Percentiles rank a stretch among this genome's conserved stretches.
Evolutionary conservation across 2,113 vertebrate genomes (phyloP).

Genomic region (Sula dactylatra): DNA sequence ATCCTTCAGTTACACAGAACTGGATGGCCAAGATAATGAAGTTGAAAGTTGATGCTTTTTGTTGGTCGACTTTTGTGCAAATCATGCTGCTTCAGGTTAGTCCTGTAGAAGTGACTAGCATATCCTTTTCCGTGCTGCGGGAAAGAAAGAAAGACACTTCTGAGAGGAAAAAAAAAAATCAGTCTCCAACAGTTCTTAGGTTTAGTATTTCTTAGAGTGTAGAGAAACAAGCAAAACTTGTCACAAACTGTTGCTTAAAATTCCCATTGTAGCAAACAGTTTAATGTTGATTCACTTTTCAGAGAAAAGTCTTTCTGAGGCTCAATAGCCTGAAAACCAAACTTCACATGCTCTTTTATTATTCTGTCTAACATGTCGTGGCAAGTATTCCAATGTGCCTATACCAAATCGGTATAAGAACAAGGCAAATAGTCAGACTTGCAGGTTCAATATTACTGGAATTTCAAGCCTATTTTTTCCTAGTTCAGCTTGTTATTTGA

Average conservation of each 20-base stretch:
- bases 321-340: slow-evolving; percentile 1
- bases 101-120: slow-evolving; percentile 96
- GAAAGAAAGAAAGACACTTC: slow-evolving; percentile 78
- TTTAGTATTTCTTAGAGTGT: slow-evolving; percentile 21
- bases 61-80: slow-evolving; percentile 92
- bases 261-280: not conserved
- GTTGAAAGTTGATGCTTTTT: slow-evolving; percentile 89
- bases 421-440: not conserved
- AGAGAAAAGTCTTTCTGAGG: not conserved
- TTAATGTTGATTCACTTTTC: not conserved
- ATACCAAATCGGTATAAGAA: not conserved
- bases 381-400: not conserved
- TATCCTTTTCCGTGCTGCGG: slow-evolving; percentile 96
- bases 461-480: slow-evolving; percentile 17
- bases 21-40: slow-evolving; percentile 89
- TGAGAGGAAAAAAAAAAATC: slow-evolving; percentile 51
- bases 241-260: not conserved
- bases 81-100: slow-evolving; percentile 96
- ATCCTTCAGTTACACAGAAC: slow-evolving; percentile 82
- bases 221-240: slow-evolving; percentile 20
- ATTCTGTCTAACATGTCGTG: not conserved
- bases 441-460: not conserved
- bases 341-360: not conserved
- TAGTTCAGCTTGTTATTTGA: not conserved
- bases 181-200: not conserved